Conservation (phyloP, 2,113 vertebrate species). For the Chroicocephalus ridibundus region DNA sequence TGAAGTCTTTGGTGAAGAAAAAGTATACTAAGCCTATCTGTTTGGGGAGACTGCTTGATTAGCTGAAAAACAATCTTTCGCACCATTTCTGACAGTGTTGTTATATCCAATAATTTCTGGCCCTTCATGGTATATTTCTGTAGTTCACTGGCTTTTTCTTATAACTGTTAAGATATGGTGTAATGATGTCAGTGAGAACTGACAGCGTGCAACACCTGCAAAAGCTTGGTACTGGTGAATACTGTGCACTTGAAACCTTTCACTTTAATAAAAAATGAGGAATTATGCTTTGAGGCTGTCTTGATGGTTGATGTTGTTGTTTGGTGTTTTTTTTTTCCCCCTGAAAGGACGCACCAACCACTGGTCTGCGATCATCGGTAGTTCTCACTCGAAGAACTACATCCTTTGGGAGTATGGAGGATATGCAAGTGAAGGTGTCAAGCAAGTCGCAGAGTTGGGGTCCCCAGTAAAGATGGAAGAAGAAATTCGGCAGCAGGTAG, state of each 20-base stretch:
- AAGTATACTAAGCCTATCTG: neutral
- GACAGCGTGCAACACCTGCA: neutral
- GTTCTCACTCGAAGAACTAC: conserved; percentile 95
- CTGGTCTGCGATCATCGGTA: conserved; percentile 96
- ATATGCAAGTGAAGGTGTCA: conserved; percentile 90
- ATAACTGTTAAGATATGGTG: neutral
- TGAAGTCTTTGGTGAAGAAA: neutral
- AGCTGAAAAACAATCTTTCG: neutral
- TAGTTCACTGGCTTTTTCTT: neutral
- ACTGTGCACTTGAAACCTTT: neutral
- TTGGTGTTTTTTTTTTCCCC: neutral
- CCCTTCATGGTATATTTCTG: neutral
- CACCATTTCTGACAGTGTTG: neutral
- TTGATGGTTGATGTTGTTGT: neutral
- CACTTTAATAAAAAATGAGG: neutral
- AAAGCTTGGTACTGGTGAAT: neutral
- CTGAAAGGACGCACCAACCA: conserved; percentile 91
- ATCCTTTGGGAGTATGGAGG: conserved; percentile 97
- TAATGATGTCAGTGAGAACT: neutral
- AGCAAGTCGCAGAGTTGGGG: conserved; percentile 92
- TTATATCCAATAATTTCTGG: neutral
- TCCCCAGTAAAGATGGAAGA: conserved; percentile 99
- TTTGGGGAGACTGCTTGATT: neutral
- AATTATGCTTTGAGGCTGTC: neutral
- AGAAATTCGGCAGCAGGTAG: conserved; percentile 97